Conservation (phyloP, 2,797 vertebrate genomes). For the Enoplosus armatus region DNA sequence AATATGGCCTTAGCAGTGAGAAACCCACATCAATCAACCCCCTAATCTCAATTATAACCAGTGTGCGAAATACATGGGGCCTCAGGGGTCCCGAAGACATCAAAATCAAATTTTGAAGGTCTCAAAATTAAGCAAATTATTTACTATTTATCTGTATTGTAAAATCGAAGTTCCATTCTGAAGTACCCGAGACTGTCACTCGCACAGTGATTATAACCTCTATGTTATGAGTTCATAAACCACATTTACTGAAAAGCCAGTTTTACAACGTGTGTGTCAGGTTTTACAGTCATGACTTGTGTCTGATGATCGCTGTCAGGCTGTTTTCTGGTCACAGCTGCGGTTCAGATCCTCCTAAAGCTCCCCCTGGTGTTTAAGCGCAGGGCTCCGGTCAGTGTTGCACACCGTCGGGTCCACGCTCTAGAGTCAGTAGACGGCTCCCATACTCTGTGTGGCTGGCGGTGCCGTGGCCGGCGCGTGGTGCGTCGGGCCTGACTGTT, state of each 20-base stretch:
- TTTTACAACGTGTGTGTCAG: slow-evolving; percentile 29
- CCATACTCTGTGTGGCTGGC: slow-evolving; percentile 80
- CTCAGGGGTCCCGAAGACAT: no score
- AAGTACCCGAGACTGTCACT: no score
- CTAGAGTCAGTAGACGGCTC: slow-evolving; percentile 89
- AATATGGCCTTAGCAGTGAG: slow-evolving; percentile 48
- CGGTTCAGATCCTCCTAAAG: not conserved
- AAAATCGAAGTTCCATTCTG: no score
- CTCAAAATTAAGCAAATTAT: no score
- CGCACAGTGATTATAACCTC: no score
- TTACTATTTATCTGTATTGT: no score
- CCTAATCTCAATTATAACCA: not conserved
- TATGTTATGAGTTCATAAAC: slow-evolving; percentile 8
- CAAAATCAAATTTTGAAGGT: no score
- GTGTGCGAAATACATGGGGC: no score
- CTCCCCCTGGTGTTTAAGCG: not conserved
- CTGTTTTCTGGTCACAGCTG: slow-evolving; percentile 29
- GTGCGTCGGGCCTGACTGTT: slow-evolving; percentile 83
- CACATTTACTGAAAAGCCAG: slow-evolving; percentile 26
- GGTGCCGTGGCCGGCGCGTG: slow-evolving; percentile 86
- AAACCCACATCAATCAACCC: not conserved
- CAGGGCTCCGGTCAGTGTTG: not conserved
- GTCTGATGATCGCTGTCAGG: slow-evolving; percentile 13
- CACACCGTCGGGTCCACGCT: not conserved
- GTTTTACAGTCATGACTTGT: slow-evolving; percentile 27